Conservation (phyloP, 2,113 vertebrate species). For the Tiliqua scincoides region DNA sequence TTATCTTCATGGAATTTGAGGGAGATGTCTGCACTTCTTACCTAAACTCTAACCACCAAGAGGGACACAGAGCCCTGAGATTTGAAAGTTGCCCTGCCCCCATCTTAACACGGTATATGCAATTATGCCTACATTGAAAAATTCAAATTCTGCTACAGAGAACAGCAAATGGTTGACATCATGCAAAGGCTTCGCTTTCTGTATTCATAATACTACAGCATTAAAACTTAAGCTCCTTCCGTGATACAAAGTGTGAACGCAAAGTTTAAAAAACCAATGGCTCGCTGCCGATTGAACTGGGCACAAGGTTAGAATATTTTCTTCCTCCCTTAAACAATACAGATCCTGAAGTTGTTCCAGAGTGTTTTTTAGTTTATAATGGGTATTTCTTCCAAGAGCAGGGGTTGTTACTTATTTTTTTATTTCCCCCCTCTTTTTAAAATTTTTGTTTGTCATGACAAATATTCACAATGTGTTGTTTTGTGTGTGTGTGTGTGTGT, state of each 20-base stretch:
- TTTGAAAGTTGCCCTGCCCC: constrained; percentile 66
- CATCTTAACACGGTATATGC: constrained; percentile 51
- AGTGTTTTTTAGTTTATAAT: constrained; percentile 26
- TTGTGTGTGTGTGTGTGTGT: not conserved
- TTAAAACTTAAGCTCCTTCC: constrained; percentile 61
- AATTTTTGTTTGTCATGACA: constrained; percentile 56
- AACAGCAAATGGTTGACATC: constrained; percentile 73
- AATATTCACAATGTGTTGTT: constrained; percentile 58
- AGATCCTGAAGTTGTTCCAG: constrained; percentile 31
- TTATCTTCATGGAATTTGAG: constrained; percentile 37
- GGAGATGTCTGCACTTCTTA: constrained; percentile 50
- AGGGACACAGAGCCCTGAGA: constrained; percentile 78
- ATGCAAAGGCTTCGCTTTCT: constrained; percentile 76
- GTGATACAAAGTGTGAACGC: constrained; percentile 68
- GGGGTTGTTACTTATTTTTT: constrained; percentile 25
- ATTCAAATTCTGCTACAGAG: constrained; percentile 63
- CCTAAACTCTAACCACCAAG: constrained; percentile 66
- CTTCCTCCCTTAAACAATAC: constrained; percentile 52
- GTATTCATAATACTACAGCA: constrained; percentile 59
- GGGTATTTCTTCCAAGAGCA: constrained; percentile 27
- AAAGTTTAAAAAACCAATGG: constrained; percentile 54
- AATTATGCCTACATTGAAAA: constrained; percentile 64
- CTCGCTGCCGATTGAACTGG: constrained; percentile 54
- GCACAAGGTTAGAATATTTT: constrained; percentile 51
- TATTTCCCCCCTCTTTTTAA: constrained; percentile 12